A percentile compares a stretch with the other conserved stretches of the same genome.
Conservation (phyloP, 2,113 vertebrate genomes). For the Eudorcas thomsonii region DNA sequence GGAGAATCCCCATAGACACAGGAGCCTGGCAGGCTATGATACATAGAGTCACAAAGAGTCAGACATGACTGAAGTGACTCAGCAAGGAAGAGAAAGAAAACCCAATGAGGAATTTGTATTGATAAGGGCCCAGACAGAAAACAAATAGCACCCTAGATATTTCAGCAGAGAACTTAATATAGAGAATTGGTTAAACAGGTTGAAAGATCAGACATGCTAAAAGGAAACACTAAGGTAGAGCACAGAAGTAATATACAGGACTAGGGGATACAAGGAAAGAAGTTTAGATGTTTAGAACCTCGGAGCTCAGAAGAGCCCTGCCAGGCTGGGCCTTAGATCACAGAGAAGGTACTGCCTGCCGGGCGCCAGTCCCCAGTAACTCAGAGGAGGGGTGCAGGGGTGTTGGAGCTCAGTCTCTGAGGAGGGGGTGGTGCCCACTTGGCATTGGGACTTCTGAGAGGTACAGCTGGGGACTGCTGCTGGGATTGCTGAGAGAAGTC, state of each 20-base stretch:
- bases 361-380: background rate
- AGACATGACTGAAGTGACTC: background rate
- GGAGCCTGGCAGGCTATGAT: background rate
- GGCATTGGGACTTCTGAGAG: background rate
- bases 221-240: background rate
- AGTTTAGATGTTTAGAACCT: background rate
- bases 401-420: background rate
- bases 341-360: background rate
- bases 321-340: background rate
- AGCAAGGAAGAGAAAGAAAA: background rate
- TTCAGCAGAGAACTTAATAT: background rate
- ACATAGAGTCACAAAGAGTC: background rate
- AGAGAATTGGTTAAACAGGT: background rate
- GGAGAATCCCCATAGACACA: background rate
- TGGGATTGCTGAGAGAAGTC: background rate
- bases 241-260: background rate
- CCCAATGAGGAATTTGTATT: background rate
- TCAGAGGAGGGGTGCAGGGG: background rate
- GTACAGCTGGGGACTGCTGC: background rate
- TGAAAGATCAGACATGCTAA: background rate
- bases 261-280: background rate
- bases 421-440: rapidly evolving
- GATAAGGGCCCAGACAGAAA: background rate
- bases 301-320: background rate
- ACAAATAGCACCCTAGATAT: background rate